Base-by-base conservation (phyloP, 2,113 vertebrate species). In the Scopus umbretta region DNA sequence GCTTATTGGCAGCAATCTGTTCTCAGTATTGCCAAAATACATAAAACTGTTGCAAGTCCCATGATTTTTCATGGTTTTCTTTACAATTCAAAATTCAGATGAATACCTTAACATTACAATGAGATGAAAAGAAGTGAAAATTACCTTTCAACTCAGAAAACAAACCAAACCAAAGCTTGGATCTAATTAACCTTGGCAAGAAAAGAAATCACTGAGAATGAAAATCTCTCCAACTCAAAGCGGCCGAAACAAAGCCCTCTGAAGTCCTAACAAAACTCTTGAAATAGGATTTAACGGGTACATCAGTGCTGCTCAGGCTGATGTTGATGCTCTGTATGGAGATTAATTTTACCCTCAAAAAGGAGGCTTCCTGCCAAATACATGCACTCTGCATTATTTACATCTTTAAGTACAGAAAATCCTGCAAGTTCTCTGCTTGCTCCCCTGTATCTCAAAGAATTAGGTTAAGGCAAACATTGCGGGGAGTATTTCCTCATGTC, bases 1-100 rank as follows among this genome's bases (percentile, higher is more conserved):
- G 63, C 94, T 97, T 97, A 96, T 97, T 98, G 98, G 98, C 97
- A 98, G 97, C 92, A 97, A 78, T 97, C 90, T 97, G 92, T 96
- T 97, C 95, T 92, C 92, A 85, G 86, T 73, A 92, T 97, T 97
- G 95, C 97, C 97, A 95, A 98, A 98, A 97, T 95, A 96, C 96
- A 97, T 95, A 93, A 96, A 97, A 97, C 94, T 97, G 81, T 86
- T 94, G 89, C 82, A 92, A 95, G 96, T 96, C 79, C n/a, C 90
- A 93, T 83, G 90, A 95, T 96, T 97, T 92, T 94, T 97, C 63
- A 80, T 92, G 92, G 63, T 92, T 96, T 96, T 96, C 92, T 93
- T 90, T 96, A 90, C 90, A 90, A 96, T 90, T 96, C 79, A 94
- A 95, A 94, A 94, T 88, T 96, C 62, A 90, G 82, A 94, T 86